Base-by-base conservation (phyloP, 2,888 invertebrate species). In the Eupithecia abbreviata region DNA sequence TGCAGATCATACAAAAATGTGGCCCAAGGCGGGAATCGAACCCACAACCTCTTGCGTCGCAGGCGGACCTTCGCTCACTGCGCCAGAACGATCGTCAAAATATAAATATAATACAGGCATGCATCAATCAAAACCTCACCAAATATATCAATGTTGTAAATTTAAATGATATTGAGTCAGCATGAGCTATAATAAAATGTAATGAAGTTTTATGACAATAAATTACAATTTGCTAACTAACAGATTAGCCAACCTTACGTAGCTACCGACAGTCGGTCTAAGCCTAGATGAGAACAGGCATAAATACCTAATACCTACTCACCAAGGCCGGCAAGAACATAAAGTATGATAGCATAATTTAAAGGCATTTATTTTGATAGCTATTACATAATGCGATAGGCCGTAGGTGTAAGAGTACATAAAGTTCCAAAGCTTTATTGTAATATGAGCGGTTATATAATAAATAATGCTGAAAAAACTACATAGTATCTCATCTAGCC, bases 321-420 rank as follows among this genome's bases (percentile, higher is more conserved):
- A 66, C 71, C 76, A 80, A 79, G 78, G 79, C 75, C 71, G 76
- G 72, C 80, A 68, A 77, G 72, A 67, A 76, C 18, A 71, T 77
- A 78, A 76, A 76, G 51, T 73, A 51, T 73, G 74, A 76, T 76
- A 75, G 69, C 69, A 75, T 76, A 79, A 82, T 79, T 79, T 73
- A 73, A 74, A 49, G 71, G 75, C 75, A 76, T 80, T 79, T 78
- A 79, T 77, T 79, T 76, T 76, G 76, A 69, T 69, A 68, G 68
- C 79, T 81, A 79, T 83, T 78, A 80, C 80, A 73, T 80, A 77
- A 80, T 77, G 67, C 43, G 45, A 74, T 42, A 77, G 79, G 66
- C 71, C 67, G 79, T 65, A 13, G 30, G 12, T 15, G 13, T 42
- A 41, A 7, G 66, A 30, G 62, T 62, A 30, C 30, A 18, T 74